Conservation (phyloP, 2,797 vertebrate species). For the Luscinia megarhynchos region DNA sequence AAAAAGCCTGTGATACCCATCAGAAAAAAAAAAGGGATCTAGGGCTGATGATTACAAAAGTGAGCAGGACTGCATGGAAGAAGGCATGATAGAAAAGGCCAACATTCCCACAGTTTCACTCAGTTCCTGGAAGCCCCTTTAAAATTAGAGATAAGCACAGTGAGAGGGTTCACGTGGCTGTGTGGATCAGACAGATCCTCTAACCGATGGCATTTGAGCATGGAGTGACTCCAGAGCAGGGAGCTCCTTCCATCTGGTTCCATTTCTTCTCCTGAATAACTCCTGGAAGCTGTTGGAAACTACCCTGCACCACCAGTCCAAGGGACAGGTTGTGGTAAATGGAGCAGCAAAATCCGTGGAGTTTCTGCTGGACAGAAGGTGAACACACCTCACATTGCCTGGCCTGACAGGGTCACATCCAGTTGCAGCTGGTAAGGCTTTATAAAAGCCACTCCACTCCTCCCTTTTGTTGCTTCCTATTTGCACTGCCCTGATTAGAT, state of each 20-base stretch:
- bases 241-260: background rate
- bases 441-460: background rate
- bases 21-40: background rate
- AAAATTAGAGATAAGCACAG: background rate
- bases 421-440: background rate
- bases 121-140: background rate
- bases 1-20: background rate
- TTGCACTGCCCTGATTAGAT: background rate
- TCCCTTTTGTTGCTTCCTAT: background rate
- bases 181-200: fast-evolving
- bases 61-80: background rate
- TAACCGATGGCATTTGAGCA: too few species aligned
- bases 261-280: background rate
- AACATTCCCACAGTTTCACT: background rate
- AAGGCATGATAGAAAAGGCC: background rate
- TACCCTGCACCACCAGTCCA: background rate
- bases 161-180: background rate
- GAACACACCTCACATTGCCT: background rate
- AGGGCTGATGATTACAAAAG: background rate
- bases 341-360: background rate
- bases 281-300: background rate
- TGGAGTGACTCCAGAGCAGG: background rate
- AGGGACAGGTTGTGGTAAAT: background rate
- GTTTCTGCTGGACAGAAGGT: background rate
- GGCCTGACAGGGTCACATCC: too few species aligned